Base-by-base conservation (phyloP, 2,888 invertebrate genomes). In the Tachina fera region DNA sequence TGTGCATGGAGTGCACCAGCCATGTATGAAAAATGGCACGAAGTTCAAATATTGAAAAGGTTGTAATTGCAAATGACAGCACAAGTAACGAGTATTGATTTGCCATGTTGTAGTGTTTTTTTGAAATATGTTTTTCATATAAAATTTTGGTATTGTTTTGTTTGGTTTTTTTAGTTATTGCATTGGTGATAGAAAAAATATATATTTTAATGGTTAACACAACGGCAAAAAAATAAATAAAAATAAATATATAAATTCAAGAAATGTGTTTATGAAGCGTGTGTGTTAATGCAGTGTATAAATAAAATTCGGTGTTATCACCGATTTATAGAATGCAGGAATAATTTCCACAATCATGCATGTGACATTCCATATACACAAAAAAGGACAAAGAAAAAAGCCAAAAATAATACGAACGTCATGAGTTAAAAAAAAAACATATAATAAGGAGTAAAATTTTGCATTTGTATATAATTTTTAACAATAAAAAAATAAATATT, bases 51-150 rank as follows among this genome's bases (percentile, higher is more conserved):
- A 91, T 90, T 90, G 90, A 91, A 91, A 90, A 89, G 89, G 90
- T 74, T 90, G 90, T 91, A 90, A 91, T 91, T 91, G 90, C 89
- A 90, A 90, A 90, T 90, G 91, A 91, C 90, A 90, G 89, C 76
- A 82, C 74, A 80, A 80, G 56, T 83, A 88, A 90, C 89, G 90
- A 89, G 89, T 89, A 91, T 91, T 90, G 90, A 90, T 91, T 90
- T 89, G 90, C 83, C 87, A 63, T 53, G 49, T 72, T 68, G 31
- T 31, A 31, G 6, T 70, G 51, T 47, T 67, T 39, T 74, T 31
- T 31, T n/a, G n/a, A 4, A 31, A 31, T 31, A 4, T 31, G 1
- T 31, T 71, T 56, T 16, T 60, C 19, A 51, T 31, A 47, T 51
- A 19, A 47, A 53, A 68, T 68, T n/a, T 68, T 45, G 51, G 16